These are phyloP conservation scores for Alfaro cultratus DNA, from an alignment of 2,797 vertebrate species.

Conservation along the genomic window DNA sequence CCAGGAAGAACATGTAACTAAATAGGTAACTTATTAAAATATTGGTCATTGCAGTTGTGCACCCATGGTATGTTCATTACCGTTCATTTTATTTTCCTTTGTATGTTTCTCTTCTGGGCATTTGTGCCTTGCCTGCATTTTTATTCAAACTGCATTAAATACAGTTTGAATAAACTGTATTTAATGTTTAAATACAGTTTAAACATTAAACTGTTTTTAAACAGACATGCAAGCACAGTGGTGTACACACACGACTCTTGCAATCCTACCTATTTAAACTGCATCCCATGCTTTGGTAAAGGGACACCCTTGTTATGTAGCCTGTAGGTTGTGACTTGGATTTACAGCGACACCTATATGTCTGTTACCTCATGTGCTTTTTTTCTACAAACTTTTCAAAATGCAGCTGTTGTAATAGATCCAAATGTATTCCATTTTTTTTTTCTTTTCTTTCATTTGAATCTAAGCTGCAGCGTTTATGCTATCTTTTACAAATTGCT, in stretches of 20 bases:
- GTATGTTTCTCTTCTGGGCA: not conserved
- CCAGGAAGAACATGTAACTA: not conserved
- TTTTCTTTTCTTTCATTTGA: too few relatives aligned
- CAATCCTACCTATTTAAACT: not conserved
- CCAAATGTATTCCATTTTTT: not conserved
- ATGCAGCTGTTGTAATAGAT: not conserved
- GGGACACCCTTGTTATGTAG: not conserved
- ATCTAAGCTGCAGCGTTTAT: not conserved
- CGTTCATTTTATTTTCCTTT: not conserved
- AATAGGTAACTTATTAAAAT: not conserved
- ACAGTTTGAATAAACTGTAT: too few relatives aligned
- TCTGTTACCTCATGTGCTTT: not conserved
- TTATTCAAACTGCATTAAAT: not conserved
- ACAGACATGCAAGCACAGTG: not conserved
- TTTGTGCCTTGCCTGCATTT: not conserved
- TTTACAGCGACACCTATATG: not conserved
- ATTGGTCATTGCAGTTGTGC: not conserved
- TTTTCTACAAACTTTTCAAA: not conserved
- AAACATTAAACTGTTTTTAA: too few relatives aligned
- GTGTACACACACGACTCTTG: not conserved
- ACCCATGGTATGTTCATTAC: too few relatives aligned
- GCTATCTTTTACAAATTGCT: not conserved
- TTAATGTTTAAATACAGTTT: too few relatives aligned
- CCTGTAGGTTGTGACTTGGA: not conserved
- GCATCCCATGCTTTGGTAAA: not conserved